Evolutionary conservation across 2,888 invertebrate species (phyloP), one percentile per base, ranked within the genome.

Genomic region (Nomada flava): DNA sequence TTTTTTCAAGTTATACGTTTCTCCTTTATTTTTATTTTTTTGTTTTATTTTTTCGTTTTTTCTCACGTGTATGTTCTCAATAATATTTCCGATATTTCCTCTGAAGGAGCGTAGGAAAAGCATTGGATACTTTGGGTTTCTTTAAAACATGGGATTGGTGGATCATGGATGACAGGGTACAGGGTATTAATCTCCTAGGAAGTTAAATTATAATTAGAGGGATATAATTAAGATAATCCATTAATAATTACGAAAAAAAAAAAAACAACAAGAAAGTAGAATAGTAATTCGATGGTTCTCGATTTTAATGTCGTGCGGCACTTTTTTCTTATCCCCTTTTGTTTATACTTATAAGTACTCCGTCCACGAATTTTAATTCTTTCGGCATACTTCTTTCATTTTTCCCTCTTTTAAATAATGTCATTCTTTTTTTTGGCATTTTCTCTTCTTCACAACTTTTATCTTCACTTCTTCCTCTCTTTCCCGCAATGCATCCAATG

Each of bases 171-270:
- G 47, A 67, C 50, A 13, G 69, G 59, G n/a, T 29, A 62, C 13
- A 42, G 77, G 74, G 77, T 62, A 86, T 91, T 91, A 90, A 88
- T 90, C 83, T 88, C 91, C 88, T 90, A 91, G 86, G 90, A 86
- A 89, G 85, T 92, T 92, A 92, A 93, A 93, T 91, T 91, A 93
- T 92, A 93, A 90, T 92, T 91, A 90, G 89, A 80, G 82, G 88
- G 89, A 90, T 91, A 91, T 87, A 88, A 92, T 92, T 92, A 92
- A 87, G 88, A 89, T 91, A 91, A 91, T 91, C 88, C 90, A 89
- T 92, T 92, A 92, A 91, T 92, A 91, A 90, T 91, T 90, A 92
- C 88, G 88, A 89, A 90, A 90, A 76, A 91, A 20, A 20, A 20
- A 90, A 91, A 91, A 92, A 90, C 91, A 91, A 92, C 90, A 90